A percentile compares a stretch with the other conserved stretches of the same genome.
Evolutionary conservation across 2,113 vertebrate species (phyloP).

Genomic region (Willisornis vidua): DNA sequence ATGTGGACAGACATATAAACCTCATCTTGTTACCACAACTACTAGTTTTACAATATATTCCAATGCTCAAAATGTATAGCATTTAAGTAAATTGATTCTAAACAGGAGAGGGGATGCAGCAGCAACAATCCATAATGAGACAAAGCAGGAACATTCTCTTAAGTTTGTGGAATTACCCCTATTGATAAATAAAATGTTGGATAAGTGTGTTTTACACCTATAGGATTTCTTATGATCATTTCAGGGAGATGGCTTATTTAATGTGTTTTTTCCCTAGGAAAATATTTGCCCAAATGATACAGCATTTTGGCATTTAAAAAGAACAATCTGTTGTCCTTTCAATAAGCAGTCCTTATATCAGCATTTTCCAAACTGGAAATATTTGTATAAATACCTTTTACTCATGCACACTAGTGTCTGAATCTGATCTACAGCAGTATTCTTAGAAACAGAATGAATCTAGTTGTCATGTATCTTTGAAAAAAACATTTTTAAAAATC

Average conservation of each 20-base stretch:
- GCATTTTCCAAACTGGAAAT: not conserved
- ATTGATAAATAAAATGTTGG: slow-evolving; percentile 12
- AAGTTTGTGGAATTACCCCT: not conserved
- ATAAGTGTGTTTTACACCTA: slow-evolving; percentile 7
- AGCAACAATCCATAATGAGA: slow-evolving; percentile 21
- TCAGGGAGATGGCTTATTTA: not conserved
- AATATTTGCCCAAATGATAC: not conserved
- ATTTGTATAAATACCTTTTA: not conserved
- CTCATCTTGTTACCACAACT: slow-evolving; percentile 78
- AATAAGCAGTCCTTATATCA: not conserved
- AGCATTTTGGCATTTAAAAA: not conserved
- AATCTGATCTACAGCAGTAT: not conserved
- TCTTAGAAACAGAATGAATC: not conserved
- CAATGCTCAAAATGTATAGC: slow-evolving; percentile 60
- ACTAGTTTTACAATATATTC: slow-evolving; percentile 79
- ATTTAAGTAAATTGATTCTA: slow-evolving; percentile 68
- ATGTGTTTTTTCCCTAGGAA: not conserved
- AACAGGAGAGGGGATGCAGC: slow-evolving; percentile 39
- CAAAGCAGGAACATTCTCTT: slow-evolving; percentile 2
- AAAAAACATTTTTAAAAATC: not conserved
- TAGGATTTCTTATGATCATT: not conserved
- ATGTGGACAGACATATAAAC: slow-evolving; percentile 83
- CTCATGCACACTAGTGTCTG: not conserved
- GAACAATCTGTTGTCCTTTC: not conserved
- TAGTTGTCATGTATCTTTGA: not conserved